A percentile compares a stretch with the other conserved stretches of the same genome.
Conservation (phyloP, 1,140 invertebrate genomes). For the Scaptomyza hsui region DNA sequence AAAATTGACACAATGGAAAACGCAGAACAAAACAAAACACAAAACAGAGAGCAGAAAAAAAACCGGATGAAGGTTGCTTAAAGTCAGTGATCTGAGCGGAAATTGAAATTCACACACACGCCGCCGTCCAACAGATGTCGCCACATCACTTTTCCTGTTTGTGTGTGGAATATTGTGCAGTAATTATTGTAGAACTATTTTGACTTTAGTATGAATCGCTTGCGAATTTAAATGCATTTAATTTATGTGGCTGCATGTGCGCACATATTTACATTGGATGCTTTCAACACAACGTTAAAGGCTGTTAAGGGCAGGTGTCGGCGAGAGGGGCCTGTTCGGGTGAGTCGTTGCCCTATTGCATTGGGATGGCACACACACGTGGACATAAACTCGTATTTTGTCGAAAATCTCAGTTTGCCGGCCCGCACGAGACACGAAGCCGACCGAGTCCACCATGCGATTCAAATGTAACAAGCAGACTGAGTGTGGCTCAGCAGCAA, state of each 20-base stretch:
- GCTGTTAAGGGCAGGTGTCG: neutral
- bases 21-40: slow-evolving; percentile 2
- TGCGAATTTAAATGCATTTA: slow-evolving; percentile 69
- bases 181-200: slow-evolving; percentile 57
- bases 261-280: slow-evolving; percentile 57
- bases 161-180: slow-evolving; percentile 11
- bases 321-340: neutral
- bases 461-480: slow-evolving; percentile 63
- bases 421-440: slow-evolving; percentile 63
- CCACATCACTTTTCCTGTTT: slow-evolving; percentile 16
- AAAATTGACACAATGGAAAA: slow-evolving; percentile 27
- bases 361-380: slow-evolving; percentile 24
- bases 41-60: neutral
- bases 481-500: slow-evolving; percentile 52
- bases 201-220: slow-evolving; percentile 61
- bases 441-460: slow-evolving; percentile 63
- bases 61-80: slow-evolving; percentile 20
- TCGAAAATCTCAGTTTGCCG: slow-evolving; percentile 42
- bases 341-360: neutral
- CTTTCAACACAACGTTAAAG: slow-evolving; percentile 42
- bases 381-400: slow-evolving; percentile 52
- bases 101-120: slow-evolving; percentile 58
- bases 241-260: slow-evolving; percentile 62
- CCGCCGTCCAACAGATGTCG: slow-evolving; percentile 46
- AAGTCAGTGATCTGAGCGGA: slow-evolving; percentile 51